Evolutionary conservation across 1,140 invertebrate species (phyloP).

Genomic region (Zaprionus tsacasi): DNA sequence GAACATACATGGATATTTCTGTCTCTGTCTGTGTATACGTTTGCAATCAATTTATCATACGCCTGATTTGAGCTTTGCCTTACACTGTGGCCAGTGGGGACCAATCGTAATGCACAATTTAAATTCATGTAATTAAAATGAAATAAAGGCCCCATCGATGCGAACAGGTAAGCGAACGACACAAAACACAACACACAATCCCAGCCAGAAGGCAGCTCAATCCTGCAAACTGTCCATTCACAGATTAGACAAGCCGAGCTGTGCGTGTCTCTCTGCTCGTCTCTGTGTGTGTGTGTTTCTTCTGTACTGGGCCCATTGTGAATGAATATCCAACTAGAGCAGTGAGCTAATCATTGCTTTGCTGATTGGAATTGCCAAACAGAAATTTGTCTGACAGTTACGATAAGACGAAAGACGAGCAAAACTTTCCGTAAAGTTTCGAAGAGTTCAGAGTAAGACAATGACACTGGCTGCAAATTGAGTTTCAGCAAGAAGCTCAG

Average conservation of each 20-base stretch:
- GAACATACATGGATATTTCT: not conserved
- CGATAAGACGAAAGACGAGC: constrained; percentile 1
- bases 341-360: constrained; percentile 18
- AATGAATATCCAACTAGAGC: not conserved
- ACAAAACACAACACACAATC: constrained; percentile 1
- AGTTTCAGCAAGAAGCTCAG: not conserved
- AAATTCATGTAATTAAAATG: constrained; percentile 71
- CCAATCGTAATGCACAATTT: constrained; percentile 43
- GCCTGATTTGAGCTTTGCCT: constrained; percentile 61
- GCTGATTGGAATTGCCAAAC: constrained; percentile 5
- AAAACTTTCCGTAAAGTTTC: not conserved
- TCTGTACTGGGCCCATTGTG: not conserved
- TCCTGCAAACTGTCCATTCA: constrained; percentile 9
- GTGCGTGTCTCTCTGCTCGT: not conserved
- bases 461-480: not conserved
- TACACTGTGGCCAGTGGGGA: constrained; percentile 22
- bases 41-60: constrained; percentile 75
- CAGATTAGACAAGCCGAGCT: constrained; percentile 15
- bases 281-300: not conserved
- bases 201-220: not conserved
- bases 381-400: constrained; percentile 9
- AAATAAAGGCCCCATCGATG: constrained; percentile 55
- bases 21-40: constrained; percentile 32
- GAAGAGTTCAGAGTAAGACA: not conserved
- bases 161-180: constrained; percentile 13